These are phyloP conservation scores for Sebastes itinus DNA, from an alignment of 2,797 vertebrate species.

Conservation along the genomic window DNA sequence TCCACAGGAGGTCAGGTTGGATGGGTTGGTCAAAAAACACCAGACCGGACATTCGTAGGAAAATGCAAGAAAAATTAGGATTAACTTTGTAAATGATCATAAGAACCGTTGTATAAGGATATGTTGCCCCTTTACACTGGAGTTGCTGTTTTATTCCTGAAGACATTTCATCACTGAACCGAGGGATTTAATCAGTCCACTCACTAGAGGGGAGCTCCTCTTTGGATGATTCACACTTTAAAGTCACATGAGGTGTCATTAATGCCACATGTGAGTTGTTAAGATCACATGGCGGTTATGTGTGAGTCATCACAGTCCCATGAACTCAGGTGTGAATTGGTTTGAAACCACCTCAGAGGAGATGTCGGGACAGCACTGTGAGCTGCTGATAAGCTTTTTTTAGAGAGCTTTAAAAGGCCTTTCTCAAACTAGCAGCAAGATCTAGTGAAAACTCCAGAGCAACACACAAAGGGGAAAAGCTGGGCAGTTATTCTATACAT, in stretches of 20 bases:
- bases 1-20: no score
- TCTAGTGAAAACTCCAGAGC: not conserved
- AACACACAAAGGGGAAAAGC: not conserved
- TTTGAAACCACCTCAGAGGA: not conserved
- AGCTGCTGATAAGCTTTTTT: not conserved
- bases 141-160: not conserved
- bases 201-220: not conserved
- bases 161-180: not conserved
- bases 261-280: not conserved
- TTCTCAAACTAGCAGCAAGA: not conserved
- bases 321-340: not conserved
- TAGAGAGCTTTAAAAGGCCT: not conserved
- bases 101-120: no score
- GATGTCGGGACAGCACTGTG: not conserved
- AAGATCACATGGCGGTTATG: not conserved
- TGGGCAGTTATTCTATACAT: not conserved
- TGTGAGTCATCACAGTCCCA: constrained; percentile 3
- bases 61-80: fast-evolving
- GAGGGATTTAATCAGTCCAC: not conserved
- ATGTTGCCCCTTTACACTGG: no score
- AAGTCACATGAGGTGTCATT: not conserved
- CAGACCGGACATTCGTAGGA: fast-evolving
- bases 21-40: no score
- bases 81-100: no score
- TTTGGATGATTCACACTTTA: not conserved